A percentile compares a stretch with the other conserved stretches of the same genome.
phyloP scores from a whole-genome alignment of 2,888 invertebrate species.

The Rugalucina vietnamica region DNA sequence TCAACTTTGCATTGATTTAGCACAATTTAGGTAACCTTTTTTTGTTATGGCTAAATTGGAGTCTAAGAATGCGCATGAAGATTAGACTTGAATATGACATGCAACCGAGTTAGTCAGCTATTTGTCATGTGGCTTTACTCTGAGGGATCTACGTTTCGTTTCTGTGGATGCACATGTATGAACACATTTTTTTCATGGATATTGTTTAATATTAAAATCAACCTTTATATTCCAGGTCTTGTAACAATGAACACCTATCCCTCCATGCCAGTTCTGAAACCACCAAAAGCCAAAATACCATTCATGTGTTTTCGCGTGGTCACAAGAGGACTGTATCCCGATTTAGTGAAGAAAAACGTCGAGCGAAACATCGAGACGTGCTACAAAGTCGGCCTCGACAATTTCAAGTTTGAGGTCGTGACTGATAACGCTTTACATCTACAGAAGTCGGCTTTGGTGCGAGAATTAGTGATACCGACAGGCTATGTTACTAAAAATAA shows the following conservation, averaged over 20 bases:
- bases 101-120: no score
- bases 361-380: conserved; percentile 61
- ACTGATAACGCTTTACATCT: conserved; percentile 62
- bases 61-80: no score
- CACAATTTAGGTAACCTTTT: no score
- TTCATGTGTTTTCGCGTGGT: conserved; percentile 67
- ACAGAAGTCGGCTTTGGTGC: conserved; percentile 46
- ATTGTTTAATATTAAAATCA: no score
- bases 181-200: no score
- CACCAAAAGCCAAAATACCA: conserved; percentile 54
- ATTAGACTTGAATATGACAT: no score
- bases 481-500: conserved; percentile 54
- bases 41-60: no score
- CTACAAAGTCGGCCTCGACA: conserved; percentile 61
- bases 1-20: no score
- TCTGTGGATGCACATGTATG: no score
- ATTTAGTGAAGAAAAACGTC: conserved; percentile 56
- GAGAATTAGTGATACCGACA: conserved; percentile 60
- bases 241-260: conserved; percentile 58
- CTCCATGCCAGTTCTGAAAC: conserved; percentile 42
- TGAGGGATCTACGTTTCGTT: no score
- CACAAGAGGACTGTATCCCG: conserved; percentile 60
- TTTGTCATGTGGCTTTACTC: no score
- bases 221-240: conserved; percentile 63
- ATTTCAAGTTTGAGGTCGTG: conserved; percentile 67